Percentiles rank a stretch among this genome's conserved stretches.
These are phyloP conservation scores for Drosophila siamana DNA, from an alignment of 2,888 invertebrate species.

Conservation along the genomic window DNA sequence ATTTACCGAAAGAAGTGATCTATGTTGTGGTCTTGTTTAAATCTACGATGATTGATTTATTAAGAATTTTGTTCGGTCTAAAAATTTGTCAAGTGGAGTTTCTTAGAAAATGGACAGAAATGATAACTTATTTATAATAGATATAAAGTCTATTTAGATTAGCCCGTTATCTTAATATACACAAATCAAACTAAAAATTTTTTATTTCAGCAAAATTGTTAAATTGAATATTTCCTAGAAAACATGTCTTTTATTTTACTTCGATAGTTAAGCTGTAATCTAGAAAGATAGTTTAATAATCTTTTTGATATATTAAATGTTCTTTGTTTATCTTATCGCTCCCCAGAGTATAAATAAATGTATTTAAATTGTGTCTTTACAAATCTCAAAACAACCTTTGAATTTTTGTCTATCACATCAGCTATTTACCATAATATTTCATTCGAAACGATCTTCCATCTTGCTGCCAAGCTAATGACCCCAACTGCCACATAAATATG, in stretches of 20 bases:
- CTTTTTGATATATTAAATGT: background rate
- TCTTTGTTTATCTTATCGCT: background rate
- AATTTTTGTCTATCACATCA: background rate
- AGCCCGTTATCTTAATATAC: background rate
- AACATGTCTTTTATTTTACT: background rate
- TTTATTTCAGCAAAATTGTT: background rate
- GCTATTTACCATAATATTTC: background rate
- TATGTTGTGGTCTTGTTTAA: background rate
- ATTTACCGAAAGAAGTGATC: constrained; percentile 1
- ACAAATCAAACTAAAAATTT: background rate
- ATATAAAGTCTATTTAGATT: background rate
- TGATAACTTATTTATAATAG: background rate
- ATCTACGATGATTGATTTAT: background rate
- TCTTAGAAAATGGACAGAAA: background rate
- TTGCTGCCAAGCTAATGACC: background rate
- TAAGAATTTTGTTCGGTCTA: background rate
- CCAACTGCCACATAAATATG: background rate
- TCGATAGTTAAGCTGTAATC: background rate
- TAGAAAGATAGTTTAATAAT: background rate
- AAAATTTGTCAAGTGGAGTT: background rate
- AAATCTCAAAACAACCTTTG: background rate
- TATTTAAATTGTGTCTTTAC: background rate
- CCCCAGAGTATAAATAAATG: background rate
- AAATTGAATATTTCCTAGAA: background rate
- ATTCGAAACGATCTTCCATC: constrained; percentile 1